Percentiles rank a stretch among this genome's conserved stretches.
Conservation (phyloP, 2,113 vertebrate genomes). For the Ailurus styani region DNA sequence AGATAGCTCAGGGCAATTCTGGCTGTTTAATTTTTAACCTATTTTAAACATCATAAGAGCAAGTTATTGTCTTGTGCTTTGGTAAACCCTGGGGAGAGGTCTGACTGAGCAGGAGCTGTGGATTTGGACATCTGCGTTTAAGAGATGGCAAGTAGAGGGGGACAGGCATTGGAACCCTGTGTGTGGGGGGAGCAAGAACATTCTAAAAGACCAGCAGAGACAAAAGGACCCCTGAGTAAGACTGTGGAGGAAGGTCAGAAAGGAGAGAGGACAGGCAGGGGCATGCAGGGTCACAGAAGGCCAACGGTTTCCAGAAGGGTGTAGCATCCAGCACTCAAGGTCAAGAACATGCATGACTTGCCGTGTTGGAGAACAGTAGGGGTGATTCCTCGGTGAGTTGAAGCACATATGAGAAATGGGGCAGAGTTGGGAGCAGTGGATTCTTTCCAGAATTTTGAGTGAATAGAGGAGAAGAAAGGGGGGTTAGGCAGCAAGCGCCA, state of each 20-base stretch:
- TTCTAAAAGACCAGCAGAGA: not conserved
- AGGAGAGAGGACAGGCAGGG: not conserved
- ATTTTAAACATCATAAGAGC: not conserved
- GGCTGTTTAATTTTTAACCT: not conserved
- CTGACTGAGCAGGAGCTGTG: rapidly evolving
- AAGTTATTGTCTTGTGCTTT: not conserved
- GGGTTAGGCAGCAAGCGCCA: rapidly evolving
- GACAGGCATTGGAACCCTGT: not conserved
- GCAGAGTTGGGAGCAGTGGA: rapidly evolving
- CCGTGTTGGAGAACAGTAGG: not conserved
- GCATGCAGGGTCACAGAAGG: rapidly evolving
- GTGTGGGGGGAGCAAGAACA: rapidly evolving
- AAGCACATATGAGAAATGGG: rapidly evolving
- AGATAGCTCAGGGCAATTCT: not conserved
- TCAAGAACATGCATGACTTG: not conserved
- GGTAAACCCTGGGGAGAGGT: not conserved
- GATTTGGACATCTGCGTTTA: rapidly evolving
- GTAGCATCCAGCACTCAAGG: rapidly evolving
- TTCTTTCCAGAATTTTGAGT: not conserved
- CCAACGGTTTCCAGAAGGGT: rapidly evolving
- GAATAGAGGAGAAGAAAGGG: not conserved
- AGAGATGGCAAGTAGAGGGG: too few species aligned
- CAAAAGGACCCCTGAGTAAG: not conserved
- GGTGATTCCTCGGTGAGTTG: rapidly evolving
- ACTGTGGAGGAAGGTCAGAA: not conserved